phyloP scores from a whole-genome alignment of 2,113 vertebrate genomes.

The Cyanocitta stelleri region DNA sequence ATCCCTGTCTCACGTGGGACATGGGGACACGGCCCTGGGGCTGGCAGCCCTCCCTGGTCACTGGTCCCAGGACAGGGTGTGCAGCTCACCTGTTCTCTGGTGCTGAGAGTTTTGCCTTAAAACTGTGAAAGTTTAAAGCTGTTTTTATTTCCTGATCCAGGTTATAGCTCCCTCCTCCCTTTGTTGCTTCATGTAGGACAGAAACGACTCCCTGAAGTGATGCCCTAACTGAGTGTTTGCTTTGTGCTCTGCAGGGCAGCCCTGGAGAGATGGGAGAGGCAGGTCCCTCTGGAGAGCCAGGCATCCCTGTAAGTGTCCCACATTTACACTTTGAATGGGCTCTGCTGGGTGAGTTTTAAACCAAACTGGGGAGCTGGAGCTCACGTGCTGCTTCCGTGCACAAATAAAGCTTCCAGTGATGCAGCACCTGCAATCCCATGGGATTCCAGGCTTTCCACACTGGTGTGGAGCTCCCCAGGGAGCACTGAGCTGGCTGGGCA shows the following conservation, averaged over 20 bases:
- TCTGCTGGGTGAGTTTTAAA: not conserved
- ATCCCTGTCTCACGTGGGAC: not conserved
- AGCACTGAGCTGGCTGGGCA: not conserved
- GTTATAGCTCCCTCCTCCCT: not conserved
- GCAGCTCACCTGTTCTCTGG: not conserved
- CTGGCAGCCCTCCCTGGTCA: not conserved
- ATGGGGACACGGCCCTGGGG: not conserved
- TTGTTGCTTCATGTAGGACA: not conserved
- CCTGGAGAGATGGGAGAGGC: conserved; percentile 83
- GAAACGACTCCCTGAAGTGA: not conserved
- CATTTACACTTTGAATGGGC: not conserved
- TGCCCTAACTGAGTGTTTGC: not conserved
- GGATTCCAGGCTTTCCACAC: accelerated
- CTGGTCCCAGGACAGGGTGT: not conserved
- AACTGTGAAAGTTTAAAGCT: not conserved
- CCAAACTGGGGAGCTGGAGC: not conserved
- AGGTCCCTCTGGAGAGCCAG: conserved; percentile 94
- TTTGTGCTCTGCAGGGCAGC: conserved; percentile 73
- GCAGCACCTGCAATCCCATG: accelerated
- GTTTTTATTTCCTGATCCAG: not conserved
- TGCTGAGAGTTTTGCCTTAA: not conserved
- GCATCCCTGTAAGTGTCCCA: conserved; percentile 90
- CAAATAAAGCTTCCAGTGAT: not conserved
- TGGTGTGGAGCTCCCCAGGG: not conserved
- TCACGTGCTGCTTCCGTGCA: not conserved